Percentiles rank a stretch among this genome's conserved stretches.
Conservation (phyloP, 2,888 invertebrate genomes). For the Hanleya hanleyi region DNA sequence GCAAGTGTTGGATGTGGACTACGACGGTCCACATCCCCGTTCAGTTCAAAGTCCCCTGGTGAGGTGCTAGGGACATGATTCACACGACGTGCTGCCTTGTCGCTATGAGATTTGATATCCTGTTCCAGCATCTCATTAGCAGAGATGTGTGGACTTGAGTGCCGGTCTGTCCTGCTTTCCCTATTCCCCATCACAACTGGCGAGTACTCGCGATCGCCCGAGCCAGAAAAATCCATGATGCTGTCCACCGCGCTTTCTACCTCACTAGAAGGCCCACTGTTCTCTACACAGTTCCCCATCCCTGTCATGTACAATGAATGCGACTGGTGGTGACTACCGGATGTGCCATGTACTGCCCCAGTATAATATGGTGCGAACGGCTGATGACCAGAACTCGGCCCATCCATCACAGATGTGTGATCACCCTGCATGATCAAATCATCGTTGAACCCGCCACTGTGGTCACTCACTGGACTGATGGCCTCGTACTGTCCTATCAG, state of each 20-base stretch:
- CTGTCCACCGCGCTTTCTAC: constrained; percentile 23
- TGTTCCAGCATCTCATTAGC: too few species aligned
- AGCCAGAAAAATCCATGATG: constrained; percentile 25
- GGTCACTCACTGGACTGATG: constrained; percentile 7
- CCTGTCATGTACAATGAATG: not conserved
- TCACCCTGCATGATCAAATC: not conserved
- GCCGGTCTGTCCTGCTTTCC: not conserved
- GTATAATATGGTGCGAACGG: not conserved
- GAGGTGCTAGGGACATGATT: not conserved
- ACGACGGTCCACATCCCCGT: not conserved
- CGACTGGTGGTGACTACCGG: not conserved
- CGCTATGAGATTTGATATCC: not conserved
- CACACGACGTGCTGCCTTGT: not conserved
- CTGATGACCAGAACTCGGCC: not conserved
- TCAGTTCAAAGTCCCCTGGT: not conserved
- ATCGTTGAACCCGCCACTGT: not conserved
- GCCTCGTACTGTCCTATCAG: constrained; percentile 1
- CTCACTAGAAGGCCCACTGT: constrained; percentile 9
- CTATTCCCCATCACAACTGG: not conserved
- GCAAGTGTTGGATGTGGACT: not conserved
- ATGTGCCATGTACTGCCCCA: not conserved
- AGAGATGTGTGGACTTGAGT: not conserved
- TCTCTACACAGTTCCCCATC: not conserved
- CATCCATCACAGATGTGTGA: not conserved
- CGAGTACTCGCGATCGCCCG: not conserved